Conservation (phyloP, 2,888 invertebrate genomes). For the Leptopilina drosophilae region DNA sequence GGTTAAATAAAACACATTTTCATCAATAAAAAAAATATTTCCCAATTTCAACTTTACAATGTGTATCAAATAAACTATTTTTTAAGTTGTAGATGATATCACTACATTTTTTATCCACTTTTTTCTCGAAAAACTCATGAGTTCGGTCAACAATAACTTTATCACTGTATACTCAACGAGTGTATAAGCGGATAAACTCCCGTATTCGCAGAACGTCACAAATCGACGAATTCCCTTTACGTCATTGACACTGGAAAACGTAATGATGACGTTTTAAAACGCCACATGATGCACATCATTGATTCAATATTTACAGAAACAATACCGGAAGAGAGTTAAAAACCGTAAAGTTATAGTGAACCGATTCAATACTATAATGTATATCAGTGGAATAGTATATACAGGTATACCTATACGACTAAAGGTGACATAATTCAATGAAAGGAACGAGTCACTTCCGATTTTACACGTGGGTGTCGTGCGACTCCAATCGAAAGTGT, state of each 20-base stretch:
- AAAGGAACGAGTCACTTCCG: slow-evolving; percentile 49
- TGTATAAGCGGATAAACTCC: neutral
- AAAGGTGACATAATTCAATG: slow-evolving; percentile 48
- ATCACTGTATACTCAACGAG: neutral
- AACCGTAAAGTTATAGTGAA: neutral
- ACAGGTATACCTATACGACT: neutral
- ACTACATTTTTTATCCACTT: too few species aligned
- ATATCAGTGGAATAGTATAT: neutral
- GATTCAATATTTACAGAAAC: slow-evolving; percentile 39
- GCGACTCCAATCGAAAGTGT: slow-evolving; percentile 6
- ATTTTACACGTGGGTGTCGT: slow-evolving; percentile 46
- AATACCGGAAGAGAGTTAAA: slow-evolving; percentile 19
- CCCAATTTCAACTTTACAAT: too few species aligned
- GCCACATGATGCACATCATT: neutral
- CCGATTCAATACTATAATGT: slow-evolving; percentile 21
- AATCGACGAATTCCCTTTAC: slow-evolving; percentile 36
- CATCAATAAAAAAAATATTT: too few species aligned
- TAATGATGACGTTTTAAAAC: slow-evolving; percentile 24
- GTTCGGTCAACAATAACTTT: neutral
- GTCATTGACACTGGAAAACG: slow-evolving; percentile 22
- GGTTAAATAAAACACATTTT: too few species aligned
- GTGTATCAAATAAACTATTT: too few species aligned
- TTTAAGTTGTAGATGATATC: too few species aligned
- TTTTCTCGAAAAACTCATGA: neutral
- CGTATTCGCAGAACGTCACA: slow-evolving; percentile 31